phyloP scores from a whole-genome alignment of 2,888 invertebrate genomes.

The Volucella bombylans region DNA sequence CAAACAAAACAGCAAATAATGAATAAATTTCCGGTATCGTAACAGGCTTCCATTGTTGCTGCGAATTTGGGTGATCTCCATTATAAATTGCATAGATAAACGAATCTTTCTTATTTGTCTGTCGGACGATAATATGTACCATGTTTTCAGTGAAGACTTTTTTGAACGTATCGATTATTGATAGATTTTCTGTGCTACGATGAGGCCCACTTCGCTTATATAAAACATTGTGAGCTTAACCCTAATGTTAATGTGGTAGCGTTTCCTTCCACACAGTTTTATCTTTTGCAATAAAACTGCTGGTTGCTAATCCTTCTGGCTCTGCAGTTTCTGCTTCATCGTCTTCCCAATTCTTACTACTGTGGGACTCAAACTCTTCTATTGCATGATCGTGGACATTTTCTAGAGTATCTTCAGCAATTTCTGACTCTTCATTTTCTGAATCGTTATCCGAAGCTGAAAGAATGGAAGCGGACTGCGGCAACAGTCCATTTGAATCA shows the following conservation, averaged over 20 bases:
- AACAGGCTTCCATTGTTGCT: too few species aligned
- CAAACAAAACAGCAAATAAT: not conserved
- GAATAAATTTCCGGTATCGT: not conserved
- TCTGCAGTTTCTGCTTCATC: not conserved
- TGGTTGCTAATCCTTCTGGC: not conserved
- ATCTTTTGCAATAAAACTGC: conserved; percentile 5
- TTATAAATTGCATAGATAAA: too few species aligned
- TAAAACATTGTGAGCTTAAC: not conserved
- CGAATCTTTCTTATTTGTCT: not conserved
- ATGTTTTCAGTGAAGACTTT: not conserved
- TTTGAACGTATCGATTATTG: not conserved
- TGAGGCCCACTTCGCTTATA: conserved; percentile 5
- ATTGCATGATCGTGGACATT: not conserved
- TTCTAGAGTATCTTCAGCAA: not conserved
- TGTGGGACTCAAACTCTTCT: not conserved
- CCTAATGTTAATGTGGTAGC: too few species aligned
- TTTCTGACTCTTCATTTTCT: conserved; percentile 5
- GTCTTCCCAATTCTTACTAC: too few species aligned
- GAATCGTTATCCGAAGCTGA: conserved; percentile 5
- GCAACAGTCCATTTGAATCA: too few species aligned
- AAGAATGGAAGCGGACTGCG: not conserved
- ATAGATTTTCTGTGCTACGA: not conserved
- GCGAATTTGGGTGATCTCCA: not conserved
- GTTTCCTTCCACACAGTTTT: conserved; percentile 4
- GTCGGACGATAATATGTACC: conserved; percentile 1